phyloP scores from a whole-genome alignment of 1,140 invertebrate species.

The Sarcophaga peregrina region DNA sequence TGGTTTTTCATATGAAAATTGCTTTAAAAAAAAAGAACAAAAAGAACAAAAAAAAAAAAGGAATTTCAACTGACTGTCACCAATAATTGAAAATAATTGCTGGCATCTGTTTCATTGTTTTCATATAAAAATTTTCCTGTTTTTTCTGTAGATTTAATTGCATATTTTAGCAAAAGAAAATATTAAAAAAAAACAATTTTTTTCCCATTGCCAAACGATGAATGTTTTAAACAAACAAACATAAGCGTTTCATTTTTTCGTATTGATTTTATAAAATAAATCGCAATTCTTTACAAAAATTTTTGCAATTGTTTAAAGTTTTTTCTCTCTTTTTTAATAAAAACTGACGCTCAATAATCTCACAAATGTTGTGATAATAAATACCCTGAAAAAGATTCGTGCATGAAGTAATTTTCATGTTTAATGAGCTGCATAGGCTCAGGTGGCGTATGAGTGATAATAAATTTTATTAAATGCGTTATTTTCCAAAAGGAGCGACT shows the following conservation, averaged over 20 bases:
- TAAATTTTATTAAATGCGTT: neutral
- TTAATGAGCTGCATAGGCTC: neutral
- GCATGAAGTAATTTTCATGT: neutral
- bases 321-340: neutral
- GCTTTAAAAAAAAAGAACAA: too few species aligned
- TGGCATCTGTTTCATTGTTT: neutral
- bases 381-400: neutral
- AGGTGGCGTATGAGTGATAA: constrained; percentile 6
- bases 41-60: too few species aligned
- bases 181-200: neutral
- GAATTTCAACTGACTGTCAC: neutral
- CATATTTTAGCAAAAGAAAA: too few species aligned
- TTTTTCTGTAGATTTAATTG: too few species aligned
- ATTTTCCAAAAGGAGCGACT: too few species aligned
- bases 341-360: neutral
- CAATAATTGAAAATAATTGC: constrained; percentile 15
- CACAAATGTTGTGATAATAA: neutral
- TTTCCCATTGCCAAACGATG: neutral
- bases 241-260: too few species aligned
- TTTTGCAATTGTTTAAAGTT: neutral
- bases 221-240: neutral
- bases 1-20: too few species aligned
- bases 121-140: too few species aligned
- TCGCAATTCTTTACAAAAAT: neutral
- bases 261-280: constrained; percentile 1